Conservation (phyloP, 1,140 invertebrate species). For the Stegodyphus dumicola region DNA sequence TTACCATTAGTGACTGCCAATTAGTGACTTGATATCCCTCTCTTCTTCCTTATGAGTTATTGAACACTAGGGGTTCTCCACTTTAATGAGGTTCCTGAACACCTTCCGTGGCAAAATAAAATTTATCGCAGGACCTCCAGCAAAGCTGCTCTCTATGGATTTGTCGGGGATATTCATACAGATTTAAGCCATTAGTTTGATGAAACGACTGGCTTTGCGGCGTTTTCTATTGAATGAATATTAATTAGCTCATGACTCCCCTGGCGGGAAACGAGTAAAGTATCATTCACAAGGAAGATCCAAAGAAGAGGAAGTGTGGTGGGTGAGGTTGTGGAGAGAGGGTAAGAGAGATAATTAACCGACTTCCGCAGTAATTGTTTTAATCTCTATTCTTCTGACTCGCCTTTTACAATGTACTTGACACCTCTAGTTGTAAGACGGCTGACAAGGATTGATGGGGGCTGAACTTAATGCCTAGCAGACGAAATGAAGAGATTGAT, state of each 20-base stretch:
- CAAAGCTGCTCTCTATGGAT: constrained; percentile 19
- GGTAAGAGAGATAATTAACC: background rate
- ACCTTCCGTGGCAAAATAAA: constrained; percentile 30
- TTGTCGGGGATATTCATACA: constrained; percentile 32
- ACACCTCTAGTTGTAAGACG: background rate
- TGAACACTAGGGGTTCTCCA: constrained; percentile 4
- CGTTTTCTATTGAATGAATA: constrained; percentile 27
- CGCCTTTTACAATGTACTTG: background rate
- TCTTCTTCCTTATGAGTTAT: too few species aligned
- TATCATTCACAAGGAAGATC: constrained; percentile 12
- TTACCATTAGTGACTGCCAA: constrained; percentile 35
- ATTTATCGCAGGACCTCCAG: constrained; percentile 3
- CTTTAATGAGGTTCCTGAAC: constrained; percentile 43
- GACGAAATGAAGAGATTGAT: too few species aligned
- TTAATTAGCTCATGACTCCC: constrained; percentile 18
- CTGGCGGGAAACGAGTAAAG: background rate
- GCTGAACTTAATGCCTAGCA: too few species aligned
- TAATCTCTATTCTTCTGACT: background rate
- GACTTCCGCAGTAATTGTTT: constrained; percentile 13
- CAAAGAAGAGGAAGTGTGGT: too few species aligned
- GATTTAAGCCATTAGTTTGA: constrained; percentile 31
- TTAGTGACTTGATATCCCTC: constrained; percentile 25
- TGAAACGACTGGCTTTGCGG: constrained; percentile 14
- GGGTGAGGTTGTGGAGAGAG: background rate
- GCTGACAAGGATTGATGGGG: background rate